phyloP scores from a whole-genome alignment of 1,140 invertebrate species.

The Heliothis virescens region DNA sequence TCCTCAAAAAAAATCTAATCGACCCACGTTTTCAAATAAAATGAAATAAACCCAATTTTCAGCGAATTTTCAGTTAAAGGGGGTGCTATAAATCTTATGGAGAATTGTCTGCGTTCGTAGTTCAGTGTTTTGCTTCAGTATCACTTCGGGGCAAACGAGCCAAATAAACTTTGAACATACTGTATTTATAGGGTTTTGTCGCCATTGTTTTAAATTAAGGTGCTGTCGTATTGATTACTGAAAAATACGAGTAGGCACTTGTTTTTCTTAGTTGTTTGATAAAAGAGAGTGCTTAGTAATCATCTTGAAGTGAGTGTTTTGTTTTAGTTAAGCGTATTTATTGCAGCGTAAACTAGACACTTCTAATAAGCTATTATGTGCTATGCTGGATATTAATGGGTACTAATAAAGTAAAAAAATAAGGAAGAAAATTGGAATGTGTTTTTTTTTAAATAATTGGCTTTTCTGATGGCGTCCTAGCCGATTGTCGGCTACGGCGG shows the following conservation, averaged over 20 bases:
- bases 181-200: neutral
- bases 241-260: neutral
- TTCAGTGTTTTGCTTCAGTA: slow-evolving; percentile 19
- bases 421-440: too few relatives aligned
- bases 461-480: too few relatives aligned
- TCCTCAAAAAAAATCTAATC: slow-evolving; percentile 31
- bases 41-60: slow-evolving; percentile 47
- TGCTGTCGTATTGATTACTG: neutral
- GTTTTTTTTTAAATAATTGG: too few relatives aligned
- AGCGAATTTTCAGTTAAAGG: slow-evolving; percentile 41
- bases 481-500: too few relatives aligned
- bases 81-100: slow-evolving; percentile 38
- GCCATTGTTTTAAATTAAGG: neutral
- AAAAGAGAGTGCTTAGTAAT: neutral
- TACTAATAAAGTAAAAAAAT: too few relatives aligned
- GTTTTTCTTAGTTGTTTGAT: neutral
- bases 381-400: too few relatives aligned
- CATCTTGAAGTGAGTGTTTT: too few relatives aligned
- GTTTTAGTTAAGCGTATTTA: too few relatives aligned
- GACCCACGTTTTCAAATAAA: slow-evolving; percentile 30
- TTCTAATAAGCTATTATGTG: too few relatives aligned
- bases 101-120: slow-evolving; percentile 32
- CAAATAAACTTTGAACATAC: slow-evolving; percentile 27
- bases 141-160: slow-evolving; percentile 12
- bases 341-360: too few relatives aligned